Percentiles rank a stretch among this genome's conserved stretches.
Evolutionary conservation across 2,113 vertebrate genomes (phyloP).

Genomic region (Pangasianodon hypophthalmus): DNA sequence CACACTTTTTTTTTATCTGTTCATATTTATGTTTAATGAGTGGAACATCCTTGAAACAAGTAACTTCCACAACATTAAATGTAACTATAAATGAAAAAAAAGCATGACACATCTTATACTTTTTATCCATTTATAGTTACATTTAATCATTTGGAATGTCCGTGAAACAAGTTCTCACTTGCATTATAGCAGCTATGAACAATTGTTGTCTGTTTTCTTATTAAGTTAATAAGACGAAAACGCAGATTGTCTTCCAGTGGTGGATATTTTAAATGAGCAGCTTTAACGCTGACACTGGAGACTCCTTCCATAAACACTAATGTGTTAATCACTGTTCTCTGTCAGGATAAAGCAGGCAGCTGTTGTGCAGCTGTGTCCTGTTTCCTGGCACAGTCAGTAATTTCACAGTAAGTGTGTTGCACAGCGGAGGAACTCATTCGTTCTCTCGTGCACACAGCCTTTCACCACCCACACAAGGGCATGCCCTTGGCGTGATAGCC

Average conservation of each 20-base stretch:
- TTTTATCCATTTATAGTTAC: not conserved
- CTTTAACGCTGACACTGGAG: not conserved
- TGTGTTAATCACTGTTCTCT: not conserved
- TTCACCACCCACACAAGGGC: conserved; percentile 15
- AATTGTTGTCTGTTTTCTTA: not conserved
- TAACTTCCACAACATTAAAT: not conserved
- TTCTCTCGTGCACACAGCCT: not conserved
- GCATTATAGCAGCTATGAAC: not conserved
- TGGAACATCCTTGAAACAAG: not conserved
- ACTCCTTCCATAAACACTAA: not conserved
- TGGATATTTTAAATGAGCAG: not conserved
- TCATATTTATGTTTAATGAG: not conserved
- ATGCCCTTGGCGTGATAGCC: not conserved
- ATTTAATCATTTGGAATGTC: not conserved
- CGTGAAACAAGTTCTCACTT: not conserved
- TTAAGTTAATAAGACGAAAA: not conserved
- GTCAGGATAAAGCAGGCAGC: not conserved
- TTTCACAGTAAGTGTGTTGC: not conserved
- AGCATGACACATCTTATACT: not conserved
- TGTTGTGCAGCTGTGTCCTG: not conserved
- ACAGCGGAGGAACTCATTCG: not conserved
- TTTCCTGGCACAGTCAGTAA: not conserved
- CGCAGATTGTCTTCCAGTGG: not conserved
- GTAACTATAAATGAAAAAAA: not conserved
- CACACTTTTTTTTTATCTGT: too few relatives aligned